Conservation (phyloP, 2,888 invertebrate genomes). For the Allygus modestus region DNA sequence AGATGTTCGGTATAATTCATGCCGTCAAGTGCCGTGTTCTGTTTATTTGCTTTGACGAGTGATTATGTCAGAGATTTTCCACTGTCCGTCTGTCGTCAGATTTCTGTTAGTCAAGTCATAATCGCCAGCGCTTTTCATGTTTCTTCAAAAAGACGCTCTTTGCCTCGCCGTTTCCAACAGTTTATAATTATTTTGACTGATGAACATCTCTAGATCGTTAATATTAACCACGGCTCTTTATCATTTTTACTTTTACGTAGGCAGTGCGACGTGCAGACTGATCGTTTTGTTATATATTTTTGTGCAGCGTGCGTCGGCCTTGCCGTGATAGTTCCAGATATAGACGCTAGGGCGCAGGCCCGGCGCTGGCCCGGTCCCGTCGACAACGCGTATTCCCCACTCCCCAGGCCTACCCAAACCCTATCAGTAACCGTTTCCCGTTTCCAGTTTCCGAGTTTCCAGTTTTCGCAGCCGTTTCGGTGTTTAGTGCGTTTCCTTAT, state of each 20-base stretch:
- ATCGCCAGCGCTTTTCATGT: background rate
- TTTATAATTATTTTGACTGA: no score
- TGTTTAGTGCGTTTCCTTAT: conserved; percentile 48
- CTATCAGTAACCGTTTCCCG: conserved; percentile 19
- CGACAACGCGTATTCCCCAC: conserved; percentile 31
- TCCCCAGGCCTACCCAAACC: conserved; percentile 35
- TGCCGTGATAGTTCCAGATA: conserved; percentile 21
- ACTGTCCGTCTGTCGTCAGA: background rate
- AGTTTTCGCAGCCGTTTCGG: conserved; percentile 51
- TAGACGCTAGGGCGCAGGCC: conserved; percentile 39
- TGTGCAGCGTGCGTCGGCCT: conserved; percentile 35
- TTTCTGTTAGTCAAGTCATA: background rate
- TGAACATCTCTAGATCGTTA: no score
- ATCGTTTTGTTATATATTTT: background rate
- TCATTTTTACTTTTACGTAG: background rate
- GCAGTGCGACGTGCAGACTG: background rate
- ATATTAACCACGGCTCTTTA: no score
- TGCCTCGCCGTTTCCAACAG: no score
- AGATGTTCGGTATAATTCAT: no score
- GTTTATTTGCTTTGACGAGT: background rate
- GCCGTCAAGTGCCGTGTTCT: background rate
- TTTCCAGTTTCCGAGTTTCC: conserved; percentile 18
- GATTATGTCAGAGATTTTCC: background rate
- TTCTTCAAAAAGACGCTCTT: background rate
- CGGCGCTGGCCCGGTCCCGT: background rate